Evolutionary conservation across 2,113 vertebrate genomes (phyloP).

Genomic region (Ammodytes marinus): DNA sequence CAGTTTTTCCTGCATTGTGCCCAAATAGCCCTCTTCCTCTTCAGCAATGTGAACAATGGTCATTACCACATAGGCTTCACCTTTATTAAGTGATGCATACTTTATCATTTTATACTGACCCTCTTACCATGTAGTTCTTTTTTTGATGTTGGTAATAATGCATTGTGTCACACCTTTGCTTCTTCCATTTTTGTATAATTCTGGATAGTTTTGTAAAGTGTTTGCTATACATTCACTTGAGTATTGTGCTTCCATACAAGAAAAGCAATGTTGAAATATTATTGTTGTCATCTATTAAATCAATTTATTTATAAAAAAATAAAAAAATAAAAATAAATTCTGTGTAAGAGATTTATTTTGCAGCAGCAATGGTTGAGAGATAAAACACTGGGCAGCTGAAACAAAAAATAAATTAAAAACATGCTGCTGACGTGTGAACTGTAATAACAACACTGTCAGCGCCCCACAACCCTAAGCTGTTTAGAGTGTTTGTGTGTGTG

Average conservation of each 20-base stretch:
- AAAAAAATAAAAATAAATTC: constrained; percentile 38
- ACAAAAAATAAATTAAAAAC: constrained; percentile 52
- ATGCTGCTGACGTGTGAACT: constrained; percentile 74
- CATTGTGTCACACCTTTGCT: constrained; percentile 73
- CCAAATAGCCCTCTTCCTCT: constrained; percentile 55
- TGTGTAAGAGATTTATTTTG: constrained; percentile 49
- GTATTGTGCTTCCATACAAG: constrained; percentile 81
- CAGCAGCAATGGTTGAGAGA: background rate
- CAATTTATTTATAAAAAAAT: constrained; percentile 84
- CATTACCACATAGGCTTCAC: constrained; percentile 71
- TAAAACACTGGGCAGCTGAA: constrained; percentile 16
- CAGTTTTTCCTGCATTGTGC: constrained; percentile 36
- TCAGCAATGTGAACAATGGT: constrained; percentile 79
- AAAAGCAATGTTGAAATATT: constrained; percentile 81
- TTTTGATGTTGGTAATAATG: constrained; percentile 76
- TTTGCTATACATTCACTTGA: constrained; percentile 78
- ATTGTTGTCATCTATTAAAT: constrained; percentile 84
- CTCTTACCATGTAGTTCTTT: constrained; percentile 73
- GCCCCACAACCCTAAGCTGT: constrained; percentile 77
- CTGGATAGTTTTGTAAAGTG: constrained; percentile 81
- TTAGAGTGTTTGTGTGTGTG: constrained; percentile 82
- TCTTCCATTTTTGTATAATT: constrained; percentile 81
- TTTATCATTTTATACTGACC: constrained; percentile 79
- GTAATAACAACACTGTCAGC: constrained; percentile 79
- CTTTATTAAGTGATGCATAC: constrained; percentile 65